Base-by-base conservation (phyloP, 2,888 invertebrate genomes). In the Lasioglossum villosulum region DNA sequence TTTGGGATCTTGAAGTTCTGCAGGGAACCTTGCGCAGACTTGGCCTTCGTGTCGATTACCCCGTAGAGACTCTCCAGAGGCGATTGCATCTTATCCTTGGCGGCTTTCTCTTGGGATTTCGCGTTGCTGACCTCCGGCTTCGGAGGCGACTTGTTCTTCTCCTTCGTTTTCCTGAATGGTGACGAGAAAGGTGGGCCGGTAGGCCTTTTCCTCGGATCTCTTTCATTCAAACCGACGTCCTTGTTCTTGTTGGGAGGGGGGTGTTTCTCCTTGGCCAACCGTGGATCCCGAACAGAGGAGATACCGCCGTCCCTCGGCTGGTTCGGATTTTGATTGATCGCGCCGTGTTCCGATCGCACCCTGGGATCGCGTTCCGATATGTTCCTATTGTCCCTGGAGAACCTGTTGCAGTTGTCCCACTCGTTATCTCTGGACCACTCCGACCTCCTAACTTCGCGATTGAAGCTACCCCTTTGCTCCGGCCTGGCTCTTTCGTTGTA, bases 1-100 rank as follows among this genome's bases (percentile, higher is more conserved):
- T 96, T 96, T 0, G 96, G 96, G 82, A 96, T 96, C 90, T 95
- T 96, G 84, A 96, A 96, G 37, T 95, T 95, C 83, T 96, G 96
- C 27, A 96, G 89, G 8, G 96, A 95, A 2, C 95, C 95, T 85
- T 95, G 95, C 4, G 95, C 95, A 16, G 95, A 95, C 86, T 94
- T 95, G 2, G 94, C 93, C 75, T 95, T 93, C 0, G 94, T 93
- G 34, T 95, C 95, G 34, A 95, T 94, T 2, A 93, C 93, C 1
- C 95, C 94, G 87, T 96, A 96, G 8, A 96, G 92, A 88, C 95
- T 95, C 83, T 96, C 95, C 63, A 96, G 87, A 1, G 96, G 96
- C 0, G 96, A 96, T 4, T 93, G 92, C 92, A 95, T 95, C 12
- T 92, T 92, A n/a, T 95, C 95, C 42, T 91, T 92, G 2, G 80